phyloP scores from a whole-genome alignment of 2,797 vertebrate genomes.

The Apogon hyalosoma region DNA sequence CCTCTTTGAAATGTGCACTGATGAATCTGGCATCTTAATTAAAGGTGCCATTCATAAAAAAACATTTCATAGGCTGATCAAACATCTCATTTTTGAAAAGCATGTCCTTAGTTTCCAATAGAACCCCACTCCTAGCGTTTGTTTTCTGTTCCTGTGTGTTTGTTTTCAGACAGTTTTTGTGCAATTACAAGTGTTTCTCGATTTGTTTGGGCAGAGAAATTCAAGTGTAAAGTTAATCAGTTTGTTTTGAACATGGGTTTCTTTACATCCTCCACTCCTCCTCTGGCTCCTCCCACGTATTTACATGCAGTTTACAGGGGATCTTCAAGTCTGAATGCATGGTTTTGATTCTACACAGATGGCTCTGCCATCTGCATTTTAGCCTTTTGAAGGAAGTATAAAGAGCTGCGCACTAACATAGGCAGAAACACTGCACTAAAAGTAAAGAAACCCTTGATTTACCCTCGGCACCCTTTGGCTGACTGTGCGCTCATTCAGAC shows the following conservation, averaged over 20 bases:
- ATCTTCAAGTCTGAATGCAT: conserved; percentile 85
- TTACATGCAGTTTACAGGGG: conserved; percentile 80
- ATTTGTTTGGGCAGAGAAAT: conserved; percentile 64
- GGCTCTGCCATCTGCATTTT: conserved; percentile 84
- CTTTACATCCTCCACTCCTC: conserved; percentile 80
- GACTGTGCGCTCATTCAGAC: conserved; percentile 77
- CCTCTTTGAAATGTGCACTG: conserved; percentile 60
- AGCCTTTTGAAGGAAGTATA: conserved; percentile 83
- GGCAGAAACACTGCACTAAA: conserved; percentile 67
- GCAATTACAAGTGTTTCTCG: conserved; percentile 53
- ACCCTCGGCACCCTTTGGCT: conserved; percentile 74
- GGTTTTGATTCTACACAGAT: conserved; percentile 86
- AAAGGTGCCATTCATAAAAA: conserved; percentile 61
- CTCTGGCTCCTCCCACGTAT: conserved; percentile 77
- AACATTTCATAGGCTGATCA: conserved; percentile 51
- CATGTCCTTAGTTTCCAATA: conserved; percentile 33
- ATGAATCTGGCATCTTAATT: conserved; percentile 68
- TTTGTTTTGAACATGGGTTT: conserved; percentile 76
- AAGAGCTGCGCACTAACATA: conserved; percentile 72
- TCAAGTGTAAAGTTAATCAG: conserved; percentile 79
- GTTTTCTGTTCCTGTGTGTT: conserved; percentile 52
- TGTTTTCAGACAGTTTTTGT: conserved; percentile 66
- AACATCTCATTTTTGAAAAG: conserved; percentile 47
- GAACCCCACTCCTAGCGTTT: conserved; percentile 32
- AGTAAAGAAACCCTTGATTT: conserved; percentile 83